Base-by-base conservation (phyloP, 2,888 invertebrate species). In the Cactoblastis cactorum region DNA sequence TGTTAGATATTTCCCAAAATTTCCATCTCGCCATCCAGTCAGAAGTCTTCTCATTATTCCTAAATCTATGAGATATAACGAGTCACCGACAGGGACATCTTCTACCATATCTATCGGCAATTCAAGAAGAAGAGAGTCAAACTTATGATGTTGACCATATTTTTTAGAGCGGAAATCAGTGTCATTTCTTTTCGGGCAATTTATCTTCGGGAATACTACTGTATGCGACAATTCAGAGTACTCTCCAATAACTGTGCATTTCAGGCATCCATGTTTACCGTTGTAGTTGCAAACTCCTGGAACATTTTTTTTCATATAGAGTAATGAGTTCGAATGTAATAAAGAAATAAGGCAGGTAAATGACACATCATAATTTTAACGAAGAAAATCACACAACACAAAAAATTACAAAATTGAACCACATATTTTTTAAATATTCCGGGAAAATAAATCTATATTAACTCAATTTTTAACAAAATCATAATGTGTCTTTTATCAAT, bases 61-160 rank as follows among this genome's bases (percentile, higher is more conserved):
- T 0, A 65, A 38, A 32, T 65, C 63, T 4, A 67, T 56, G 12
- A 65, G 45, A 45, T 67, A 62, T 0, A 65, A 37, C 0, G 63
- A 62, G 43, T 65, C 64, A 0, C 50, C 37, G 5, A 68, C 61
- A 0, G 61, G 59, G 50, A 68, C 55, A 43, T 59, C 57, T 49
- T 65, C 45, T 8, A 66, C 35, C 62, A 65, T 64, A 35, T 65
- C 57, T 5, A 67, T 62, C 0, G 51, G 51, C 0, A 64, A 32
- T 34, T 54, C 17, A 5, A 63, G 28, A 3, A 63, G 32, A 1
- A 59, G 62, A 0, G 62, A 57, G 33, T 63, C 61, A 0, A 1
- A 0, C 34, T 66, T 66, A 24, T 64, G 63, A 32, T 64, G 63
- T 9, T 4, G 1, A 2, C 54, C 59, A 45, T 66, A 59, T 9